phyloP scores from a whole-genome alignment of 1,140 invertebrate genomes.

The Aphelinus certus region DNA sequence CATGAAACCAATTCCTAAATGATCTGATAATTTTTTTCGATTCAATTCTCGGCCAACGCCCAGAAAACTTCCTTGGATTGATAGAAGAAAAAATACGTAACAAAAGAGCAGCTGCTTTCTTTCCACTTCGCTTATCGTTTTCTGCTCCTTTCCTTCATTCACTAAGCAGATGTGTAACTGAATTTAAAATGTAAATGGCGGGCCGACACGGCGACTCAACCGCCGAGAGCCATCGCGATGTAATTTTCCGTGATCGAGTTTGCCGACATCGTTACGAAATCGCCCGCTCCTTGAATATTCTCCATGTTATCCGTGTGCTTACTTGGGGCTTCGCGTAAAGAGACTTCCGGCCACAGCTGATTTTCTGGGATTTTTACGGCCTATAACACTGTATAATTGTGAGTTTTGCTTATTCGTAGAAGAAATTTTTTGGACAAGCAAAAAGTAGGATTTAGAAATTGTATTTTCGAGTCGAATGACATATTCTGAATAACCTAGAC shows the following conservation, averaged over 20 bases:
- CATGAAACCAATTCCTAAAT: slow-evolving; percentile 23
- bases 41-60: not conserved
- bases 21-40: not conserved
- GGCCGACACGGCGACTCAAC: not conserved
- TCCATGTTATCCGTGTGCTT: too few species aligned
- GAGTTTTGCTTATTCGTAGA: too few species aligned
- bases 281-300: slow-evolving; percentile 27
- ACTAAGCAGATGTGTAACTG: slow-evolving; percentile 41
- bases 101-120: slow-evolving; percentile 4
- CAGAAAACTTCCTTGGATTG: not conserved
- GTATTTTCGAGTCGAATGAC: too few species aligned
- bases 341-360: too few species aligned
- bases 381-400: too few species aligned
- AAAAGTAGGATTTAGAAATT: too few species aligned
- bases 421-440: too few species aligned
- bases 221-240: slow-evolving; percentile 37
- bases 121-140: slow-evolving; percentile 31
- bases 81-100: not conserved
- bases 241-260: slow-evolving; percentile 48
- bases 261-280: slow-evolving; percentile 42
- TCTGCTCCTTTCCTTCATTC: slow-evolving; percentile 41
- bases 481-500: too few species aligned
- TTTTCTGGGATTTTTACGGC: too few species aligned
- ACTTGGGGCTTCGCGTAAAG: too few species aligned
- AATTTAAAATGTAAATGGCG: slow-evolving; percentile 51